phyloP scores from a whole-genome alignment of 2,888 invertebrate species.

The Hetaerina titia region DNA sequence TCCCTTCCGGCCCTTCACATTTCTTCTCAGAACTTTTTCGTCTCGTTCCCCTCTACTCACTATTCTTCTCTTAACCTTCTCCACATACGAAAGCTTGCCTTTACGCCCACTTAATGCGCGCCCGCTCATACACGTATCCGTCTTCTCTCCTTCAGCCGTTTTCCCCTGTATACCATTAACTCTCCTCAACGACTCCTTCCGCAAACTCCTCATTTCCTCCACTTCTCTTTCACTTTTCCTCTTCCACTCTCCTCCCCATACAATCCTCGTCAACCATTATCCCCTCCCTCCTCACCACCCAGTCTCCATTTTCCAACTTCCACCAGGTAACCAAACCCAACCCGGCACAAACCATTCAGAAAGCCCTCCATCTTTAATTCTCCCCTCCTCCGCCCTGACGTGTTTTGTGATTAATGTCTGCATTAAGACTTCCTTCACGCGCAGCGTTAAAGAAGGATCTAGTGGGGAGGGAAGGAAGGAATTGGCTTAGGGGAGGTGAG shows the following conservation, averaged over 20 bases:
- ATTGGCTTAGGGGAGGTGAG: background rate
- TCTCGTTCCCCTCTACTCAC: background rate
- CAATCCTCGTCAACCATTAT: too few species aligned
- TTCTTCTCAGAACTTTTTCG: background rate
- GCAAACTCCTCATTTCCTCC: background rate
- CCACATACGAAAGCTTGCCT: background rate
- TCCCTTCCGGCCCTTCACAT: background rate
- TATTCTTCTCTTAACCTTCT: background rate
- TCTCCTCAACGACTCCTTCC: background rate
- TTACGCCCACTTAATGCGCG: background rate
- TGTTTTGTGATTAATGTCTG: constrained; percentile 44
- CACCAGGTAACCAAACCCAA: background rate
- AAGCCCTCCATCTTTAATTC: constrained; percentile 52
- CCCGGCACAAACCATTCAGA: constrained; percentile 29
- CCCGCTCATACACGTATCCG: background rate
- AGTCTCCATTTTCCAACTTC: background rate
- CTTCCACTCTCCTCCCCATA: background rate
- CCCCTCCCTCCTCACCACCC: background rate
- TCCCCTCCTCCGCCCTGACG: background rate
- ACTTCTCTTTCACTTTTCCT: background rate
- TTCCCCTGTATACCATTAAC: background rate
- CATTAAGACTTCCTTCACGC: constrained; percentile 45
- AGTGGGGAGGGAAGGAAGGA: background rate
- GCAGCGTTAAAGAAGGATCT: background rate
- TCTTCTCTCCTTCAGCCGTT: background rate